These are phyloP conservation scores for Xyrauchen texanus DNA, from an alignment of 2,113 vertebrate species.

Conservation along the genomic window DNA sequence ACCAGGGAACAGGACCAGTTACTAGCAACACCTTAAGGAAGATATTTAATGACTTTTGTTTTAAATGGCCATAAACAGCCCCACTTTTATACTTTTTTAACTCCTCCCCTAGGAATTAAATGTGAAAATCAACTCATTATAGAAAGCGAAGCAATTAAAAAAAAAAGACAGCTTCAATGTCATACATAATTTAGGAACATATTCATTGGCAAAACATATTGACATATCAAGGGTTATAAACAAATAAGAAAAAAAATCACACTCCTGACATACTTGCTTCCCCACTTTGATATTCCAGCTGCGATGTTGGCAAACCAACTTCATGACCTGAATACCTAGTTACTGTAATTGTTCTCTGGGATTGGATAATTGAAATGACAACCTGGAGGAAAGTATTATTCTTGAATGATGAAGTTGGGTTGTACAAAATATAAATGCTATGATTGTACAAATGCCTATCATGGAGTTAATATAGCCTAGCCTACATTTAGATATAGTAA, in stretches of 20 bases:
- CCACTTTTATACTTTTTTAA: constrained; percentile 1
- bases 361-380: background rate
- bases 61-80: background rate
- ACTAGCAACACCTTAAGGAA: background rate
- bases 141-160: constrained; percentile 22
- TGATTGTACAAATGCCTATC: background rate
- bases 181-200: constrained; percentile 26
- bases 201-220: constrained; percentile 25
- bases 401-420: background rate
- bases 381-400: background rate
- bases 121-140: constrained; percentile 20
- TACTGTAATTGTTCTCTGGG: background rate
- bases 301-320: background rate
- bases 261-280: background rate
- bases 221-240: constrained; percentile 6
- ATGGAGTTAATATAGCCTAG: too few species aligned
- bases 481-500: too few species aligned
- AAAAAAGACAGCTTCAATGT: constrained; percentile 23
- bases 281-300: background rate
- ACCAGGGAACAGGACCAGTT: background rate
- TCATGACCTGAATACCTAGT: background rate
- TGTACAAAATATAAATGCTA: background rate
- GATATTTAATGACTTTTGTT: too few species aligned
- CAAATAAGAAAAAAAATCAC: constrained; percentile 5
- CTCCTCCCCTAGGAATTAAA: constrained; percentile 15